Evolutionary conservation across 2,113 vertebrate species (phyloP).

Genomic region (Cebus imitator): DNA sequence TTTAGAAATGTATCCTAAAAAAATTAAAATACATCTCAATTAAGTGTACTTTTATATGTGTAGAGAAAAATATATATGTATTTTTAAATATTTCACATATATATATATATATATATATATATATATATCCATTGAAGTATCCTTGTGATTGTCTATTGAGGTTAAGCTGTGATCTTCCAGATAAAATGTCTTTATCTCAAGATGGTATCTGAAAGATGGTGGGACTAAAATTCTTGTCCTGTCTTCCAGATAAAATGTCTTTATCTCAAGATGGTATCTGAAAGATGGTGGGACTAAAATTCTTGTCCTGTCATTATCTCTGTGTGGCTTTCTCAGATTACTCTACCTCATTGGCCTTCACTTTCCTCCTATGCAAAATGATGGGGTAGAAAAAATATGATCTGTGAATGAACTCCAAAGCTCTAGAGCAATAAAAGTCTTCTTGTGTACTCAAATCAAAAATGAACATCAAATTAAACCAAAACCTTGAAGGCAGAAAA

Average conservation of each 20-base stretch:
- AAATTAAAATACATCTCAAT: neutral
- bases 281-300: neutral
- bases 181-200: neutral
- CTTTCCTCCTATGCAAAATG: neutral
- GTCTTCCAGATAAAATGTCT: neutral
- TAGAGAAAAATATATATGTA: neutral
- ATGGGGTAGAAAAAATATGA: neutral
- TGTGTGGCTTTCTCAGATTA: neutral
- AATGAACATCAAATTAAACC: neutral
- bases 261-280: neutral
- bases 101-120: neutral
- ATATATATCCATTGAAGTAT: neutral
- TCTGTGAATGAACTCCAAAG: neutral
- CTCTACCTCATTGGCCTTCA: neutral
- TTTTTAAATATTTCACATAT: no score
- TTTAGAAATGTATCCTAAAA: slow-evolving; percentile 55
- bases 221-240: neutral
- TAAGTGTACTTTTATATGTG: neutral
- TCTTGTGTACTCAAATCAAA: neutral
- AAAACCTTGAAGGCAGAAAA: neutral
- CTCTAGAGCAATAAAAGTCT: neutral
- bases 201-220: neutral
- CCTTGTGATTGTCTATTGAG: neutral
- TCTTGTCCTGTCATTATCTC: neutral
- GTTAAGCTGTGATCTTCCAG: neutral